Percentiles rank a stretch among this genome's conserved stretches.
Evolutionary conservation across 2,888 invertebrate genomes (phyloP).

Genomic region (Catocala sponsa): DNA sequence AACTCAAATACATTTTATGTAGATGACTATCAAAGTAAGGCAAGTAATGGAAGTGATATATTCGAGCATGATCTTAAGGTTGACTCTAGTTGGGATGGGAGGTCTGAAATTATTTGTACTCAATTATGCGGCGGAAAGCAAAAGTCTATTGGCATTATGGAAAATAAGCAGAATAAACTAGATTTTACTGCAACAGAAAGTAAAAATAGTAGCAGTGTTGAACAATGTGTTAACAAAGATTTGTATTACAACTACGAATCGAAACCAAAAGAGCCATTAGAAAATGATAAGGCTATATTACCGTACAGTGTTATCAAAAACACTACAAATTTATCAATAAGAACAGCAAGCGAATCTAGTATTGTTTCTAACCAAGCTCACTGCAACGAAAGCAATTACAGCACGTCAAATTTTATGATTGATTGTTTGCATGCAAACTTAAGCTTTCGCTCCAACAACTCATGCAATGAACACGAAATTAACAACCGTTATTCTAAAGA

Average conservation of each 20-base stretch:
- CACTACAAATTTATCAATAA: background rate
- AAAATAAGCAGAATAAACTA: no score
- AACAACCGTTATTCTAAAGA: conserved; percentile 51
- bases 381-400: background rate
- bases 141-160: no score
- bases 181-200: no score
- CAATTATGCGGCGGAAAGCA: no score
- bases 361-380: background rate
- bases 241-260: background rate
- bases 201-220: no score
- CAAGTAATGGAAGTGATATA: background rate
- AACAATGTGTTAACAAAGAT: no score
- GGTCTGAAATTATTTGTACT: background rate
- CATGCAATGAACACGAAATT: conserved; percentile 2
- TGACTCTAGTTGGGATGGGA: background rate
- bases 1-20: background rate
- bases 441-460: background rate
- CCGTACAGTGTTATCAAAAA: background rate
- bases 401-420: background rate
- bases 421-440: background rate
- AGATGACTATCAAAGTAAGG: background rate
- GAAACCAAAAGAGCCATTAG: background rate
- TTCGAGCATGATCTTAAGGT: background rate
- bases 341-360: background rate
- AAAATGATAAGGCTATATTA: background rate